Base-by-base conservation (phyloP, 2,888 invertebrate species). In the Marronus borbonicus region DNA sequence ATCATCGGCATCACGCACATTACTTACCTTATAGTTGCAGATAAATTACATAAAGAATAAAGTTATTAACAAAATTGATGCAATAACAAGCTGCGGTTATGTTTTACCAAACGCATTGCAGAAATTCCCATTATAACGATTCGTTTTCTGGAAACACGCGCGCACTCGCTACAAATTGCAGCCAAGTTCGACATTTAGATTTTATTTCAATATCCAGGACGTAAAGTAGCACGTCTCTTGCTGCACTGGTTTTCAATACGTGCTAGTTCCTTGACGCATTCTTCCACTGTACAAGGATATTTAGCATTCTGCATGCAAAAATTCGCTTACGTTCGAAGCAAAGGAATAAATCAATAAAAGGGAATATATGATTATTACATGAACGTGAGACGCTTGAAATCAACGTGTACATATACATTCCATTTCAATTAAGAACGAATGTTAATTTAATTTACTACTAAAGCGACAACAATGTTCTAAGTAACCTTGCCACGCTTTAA, bases 111-210 rank as follows among this genome's bases (percentile, higher is more conserved):
- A 20, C 14, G 50, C 49, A 24, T 14, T 68, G 50, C 68, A 68
- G 50, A 24, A 68, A 50, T 68, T 24, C 49, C 24, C 8, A 28
- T 68, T 74, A 36, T 36, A 74, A 74, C 60, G 72, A 74, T 74
- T 60, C 44, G 31, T 49, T 60, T 70, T 55, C 8, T 62, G 4
- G 44, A 24, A 49, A 60, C 20, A 44, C 60, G 72, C 72, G 72
- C 72, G 62, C 44, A 44, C 72, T 39, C 60, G 24, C 36, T 62
- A 20, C 44, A 74, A 74, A 44, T 60, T 74, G 24, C 72, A 74
- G 72, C 24, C 7, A 60, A 74, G 44, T 74, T 62, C 72, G 72
- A 74, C 62, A 68, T 74, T 70, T 55, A 55, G 17, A n/a, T 52
- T 55, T 39, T 24, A 44, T 52, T 55, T 39, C 24, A 60, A 39